Evolutionary conservation across 2,113 vertebrate species (phyloP), one percentile per base, ranked within the genome.

Genomic region (Hiodon alosoides): DNA sequence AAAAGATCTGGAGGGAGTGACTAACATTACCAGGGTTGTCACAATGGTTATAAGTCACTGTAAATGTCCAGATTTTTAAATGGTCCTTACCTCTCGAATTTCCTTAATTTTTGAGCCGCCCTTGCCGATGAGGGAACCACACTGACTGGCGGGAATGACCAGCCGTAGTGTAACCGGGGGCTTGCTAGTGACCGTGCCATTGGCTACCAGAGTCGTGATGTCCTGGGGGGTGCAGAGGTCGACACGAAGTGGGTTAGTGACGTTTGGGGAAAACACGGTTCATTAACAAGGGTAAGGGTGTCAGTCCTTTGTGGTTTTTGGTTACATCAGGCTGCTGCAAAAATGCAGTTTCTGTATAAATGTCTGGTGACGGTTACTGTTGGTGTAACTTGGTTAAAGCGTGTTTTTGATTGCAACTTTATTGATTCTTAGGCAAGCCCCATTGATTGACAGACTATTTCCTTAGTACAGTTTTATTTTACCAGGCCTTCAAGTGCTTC

Each of bases 41-140:
- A 31, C 31, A 31, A 31, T 31, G 31, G 31, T 31, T 31, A 31
- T 31, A 31, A 1, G 31, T 7, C 4, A 0, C 65, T 8, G 5
- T 59, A 2, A 57, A 16, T 31, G 17, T 3, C 4, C 8, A 16
- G 70, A 7, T 10, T 9, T 9, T 11, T 9, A 14, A 3, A 5
- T 17, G 50, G 11, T 53, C 73, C 81, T 84, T 78, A 95, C 96
- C 94, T 98, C 96, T 85, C 96, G 87, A 79, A 98, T 97, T 88
- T 98, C 96, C 69, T 98, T 95, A 87, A 98, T 98, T 87, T 98
- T 98, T 0, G 93, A 91, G 11, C 96, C 96, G 0, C 94, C 96
- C 85, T 97, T 98, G 67, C 96, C 96, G 0, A 98, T 98, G 79
- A 98, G 92, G 0, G 96, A 98, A 68, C 96, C 96, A 0, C 96